Evolutionary conservation across 2,888 invertebrate species (phyloP).

Genomic region (Ectemnius cavifrons): DNA sequence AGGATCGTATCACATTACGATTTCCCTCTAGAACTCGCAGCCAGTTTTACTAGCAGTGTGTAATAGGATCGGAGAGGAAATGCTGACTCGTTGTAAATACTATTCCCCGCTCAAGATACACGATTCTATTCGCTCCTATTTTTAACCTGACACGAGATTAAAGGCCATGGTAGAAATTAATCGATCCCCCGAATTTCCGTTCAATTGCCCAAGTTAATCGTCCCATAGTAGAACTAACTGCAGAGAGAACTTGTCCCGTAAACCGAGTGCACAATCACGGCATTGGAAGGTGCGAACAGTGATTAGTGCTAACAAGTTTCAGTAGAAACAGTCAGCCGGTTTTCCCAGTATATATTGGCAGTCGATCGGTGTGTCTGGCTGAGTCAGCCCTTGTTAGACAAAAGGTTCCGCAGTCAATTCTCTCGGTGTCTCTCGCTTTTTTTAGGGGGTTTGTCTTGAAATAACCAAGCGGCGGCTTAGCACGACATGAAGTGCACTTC

Average conservation of each 20-base stretch:
- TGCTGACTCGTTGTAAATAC: too few relatives aligned
- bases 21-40: too few relatives aligned
- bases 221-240: background rate
- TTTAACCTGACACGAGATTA: too few relatives aligned
- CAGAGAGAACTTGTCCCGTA: background rate
- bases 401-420: slow-evolving; percentile 38
- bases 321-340: background rate
- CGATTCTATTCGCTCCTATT: too few relatives aligned
- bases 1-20: too few relatives aligned
- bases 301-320: background rate
- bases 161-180: too few relatives aligned
- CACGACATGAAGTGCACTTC: slow-evolving; percentile 54
- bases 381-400: slow-evolving; percentile 46
- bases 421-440: background rate
- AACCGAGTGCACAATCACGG: background rate
- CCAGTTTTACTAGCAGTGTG: too few relatives aligned
- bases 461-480: slow-evolving; percentile 53
- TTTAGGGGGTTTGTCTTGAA: slow-evolving; percentile 51
- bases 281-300: background rate
- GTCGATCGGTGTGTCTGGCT: slow-evolving; percentile 29
- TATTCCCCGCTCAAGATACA: too few relatives aligned
- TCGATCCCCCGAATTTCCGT: too few relatives aligned
- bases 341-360: slow-evolving; percentile 23
- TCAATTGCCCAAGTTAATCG: too few relatives aligned
- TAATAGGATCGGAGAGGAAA: too few relatives aligned